Conservation (phyloP, 2,113 vertebrate species). For the Gadus chalcogrammus region DNA sequence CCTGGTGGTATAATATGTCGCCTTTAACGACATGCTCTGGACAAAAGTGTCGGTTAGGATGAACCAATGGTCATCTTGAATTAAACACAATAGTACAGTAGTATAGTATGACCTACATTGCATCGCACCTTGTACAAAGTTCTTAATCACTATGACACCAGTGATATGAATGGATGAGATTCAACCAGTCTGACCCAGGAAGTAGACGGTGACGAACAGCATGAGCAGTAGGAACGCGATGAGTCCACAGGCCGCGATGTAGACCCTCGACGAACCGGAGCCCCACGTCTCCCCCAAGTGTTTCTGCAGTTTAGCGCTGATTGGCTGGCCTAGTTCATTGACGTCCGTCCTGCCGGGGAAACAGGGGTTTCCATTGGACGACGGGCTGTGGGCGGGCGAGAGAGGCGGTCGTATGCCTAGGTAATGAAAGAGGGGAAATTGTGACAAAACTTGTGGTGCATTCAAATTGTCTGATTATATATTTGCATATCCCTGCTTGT, state of each 20-base stretch:
- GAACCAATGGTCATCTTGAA: too few species aligned
- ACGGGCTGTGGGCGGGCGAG: constrained; percentile 41
- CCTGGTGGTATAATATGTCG: too few species aligned
- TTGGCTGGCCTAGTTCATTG: constrained; percentile 35
- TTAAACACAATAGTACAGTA: too few species aligned
- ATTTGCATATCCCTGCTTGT: background rate
- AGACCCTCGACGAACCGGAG: constrained; percentile 51
- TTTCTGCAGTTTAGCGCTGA: constrained; percentile 43
- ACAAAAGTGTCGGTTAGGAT: too few species aligned
- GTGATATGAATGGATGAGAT: too few species aligned
- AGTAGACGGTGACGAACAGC: constrained; percentile 63
- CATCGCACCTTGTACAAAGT: too few species aligned
- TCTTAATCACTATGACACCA: too few species aligned
- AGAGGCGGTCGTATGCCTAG: constrained; percentile 48
- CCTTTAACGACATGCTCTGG: too few species aligned
- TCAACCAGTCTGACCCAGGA: constrained; percentile 47
- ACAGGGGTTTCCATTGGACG: constrained; percentile 57
- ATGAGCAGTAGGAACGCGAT: constrained; percentile 71
- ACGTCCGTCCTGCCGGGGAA: constrained; percentile 15
- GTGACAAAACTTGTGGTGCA: background rate
- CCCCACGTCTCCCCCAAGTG: constrained; percentile 55
- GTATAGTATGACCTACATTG: too few species aligned
- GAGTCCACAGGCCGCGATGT: constrained; percentile 70
- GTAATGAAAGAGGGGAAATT: background rate
- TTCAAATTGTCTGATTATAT: background rate